Evolutionary conservation across 1,140 invertebrate genomes (phyloP), one percentile per base, ranked within the genome.

Genomic region (Anoplolepis gracilipes): DNA sequence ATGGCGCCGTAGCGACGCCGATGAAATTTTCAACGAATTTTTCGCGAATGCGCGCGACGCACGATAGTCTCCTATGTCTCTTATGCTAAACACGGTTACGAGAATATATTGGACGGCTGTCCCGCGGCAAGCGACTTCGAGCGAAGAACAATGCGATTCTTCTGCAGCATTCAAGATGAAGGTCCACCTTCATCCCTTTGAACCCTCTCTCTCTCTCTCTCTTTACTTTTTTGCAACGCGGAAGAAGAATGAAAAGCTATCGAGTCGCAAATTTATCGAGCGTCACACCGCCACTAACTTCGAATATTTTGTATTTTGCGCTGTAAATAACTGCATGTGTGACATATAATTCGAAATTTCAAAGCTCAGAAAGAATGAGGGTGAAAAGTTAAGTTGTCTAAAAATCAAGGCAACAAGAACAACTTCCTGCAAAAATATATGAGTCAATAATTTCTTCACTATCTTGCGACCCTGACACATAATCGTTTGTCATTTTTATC

Each of bases 1-100:
- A 85, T 79, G 86, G 76, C 84, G 84, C 69, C 84, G 62, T 46
- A 46, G 30, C 78, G 62, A 57, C 73, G 57, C 49, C 76, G 87
- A 86, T 86, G 87, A 86, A 88, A 89, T 88, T 89, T 89, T 89
- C 88, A 88, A 84, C 77, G 87, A 82, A 89, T 89, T 84, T 86
- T 88, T 36, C 62, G 53, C 87, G 81, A 87, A 87, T 59, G 55
- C 55, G 76, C 25, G 62, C 46, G 16, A 79, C 49, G 28, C 16
- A 36, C 69, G 77, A 53, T 33, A 64, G 65, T 59, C 55, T 62
- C 67, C 49, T 36, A 53, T 70, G 75, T 86, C 75, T 82, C 81
- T 76, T 73, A 42, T 53, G 53, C 36, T 39, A 64, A 64, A 88
- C 78, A 61, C 36, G 36, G 25, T 82, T 82, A 73, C 67, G 78